Percentiles rank a stretch among this genome's conserved stretches.
Evolutionary conservation across 2,797 vertebrate species (phyloP).

Genomic region (Melanotaenia pygmaea): DNA sequence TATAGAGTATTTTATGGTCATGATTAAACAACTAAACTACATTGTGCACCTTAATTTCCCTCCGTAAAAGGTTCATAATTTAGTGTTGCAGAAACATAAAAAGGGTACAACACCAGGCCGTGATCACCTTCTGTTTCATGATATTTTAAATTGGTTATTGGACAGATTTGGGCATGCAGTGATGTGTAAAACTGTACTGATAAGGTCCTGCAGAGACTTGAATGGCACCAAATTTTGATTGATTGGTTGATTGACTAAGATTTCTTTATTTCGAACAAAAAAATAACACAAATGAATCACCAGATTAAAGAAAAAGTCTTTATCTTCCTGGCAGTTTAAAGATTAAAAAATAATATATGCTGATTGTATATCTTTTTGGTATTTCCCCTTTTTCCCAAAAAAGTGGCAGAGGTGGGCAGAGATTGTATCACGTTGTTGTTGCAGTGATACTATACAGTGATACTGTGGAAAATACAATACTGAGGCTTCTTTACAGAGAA

Average conservation of each 20-base stretch:
- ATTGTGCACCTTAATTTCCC: not conserved
- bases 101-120: not conserved
- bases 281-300: no score
- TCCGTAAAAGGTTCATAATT: not conserved
- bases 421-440: constrained; percentile 44
- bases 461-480: not conserved
- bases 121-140: not conserved
- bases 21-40: not conserved
- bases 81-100: no score
- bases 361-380: not conserved
- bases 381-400: no score
- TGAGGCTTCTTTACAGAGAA: not conserved
- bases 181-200: not conserved
- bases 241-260: no score
- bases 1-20: not conserved
- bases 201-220: not conserved
- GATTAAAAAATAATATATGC: not conserved
- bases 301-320: no score
- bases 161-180: not conserved
- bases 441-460: no score
- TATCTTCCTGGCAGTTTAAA: not conserved
- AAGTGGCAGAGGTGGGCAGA: constrained; percentile 14
- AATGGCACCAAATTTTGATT: not conserved
- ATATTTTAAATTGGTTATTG: not conserved
- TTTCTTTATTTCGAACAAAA: no score